Evolutionary conservation across 2,888 invertebrate species (phyloP), one percentile per base, ranked within the genome.

Genomic region (Sceliomorpha sp.): DNA sequence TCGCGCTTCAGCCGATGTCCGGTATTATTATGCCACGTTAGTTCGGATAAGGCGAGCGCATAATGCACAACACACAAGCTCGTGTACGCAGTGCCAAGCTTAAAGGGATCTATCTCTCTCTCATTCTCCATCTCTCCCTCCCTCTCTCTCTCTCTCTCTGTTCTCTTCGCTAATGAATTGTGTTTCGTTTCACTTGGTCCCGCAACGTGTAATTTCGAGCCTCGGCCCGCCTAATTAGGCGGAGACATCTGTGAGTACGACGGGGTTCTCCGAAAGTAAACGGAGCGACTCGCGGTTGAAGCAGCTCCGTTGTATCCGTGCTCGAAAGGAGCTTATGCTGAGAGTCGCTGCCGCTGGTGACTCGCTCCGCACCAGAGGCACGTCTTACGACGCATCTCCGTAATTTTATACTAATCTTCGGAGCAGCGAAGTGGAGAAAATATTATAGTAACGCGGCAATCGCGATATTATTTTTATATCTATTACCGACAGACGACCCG

Each of bases 341-440:
- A 70, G 75, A 75, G 56, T 50, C 75, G 50, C 56, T 72, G 74
- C 63, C 42, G 62, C 67, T 50, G 55, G 47, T 58, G 72, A 70
- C n/a, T n/a, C 51, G 64, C 48, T 51, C 51, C 64, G 59, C 70
- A 67, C 67, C 58, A 32, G 53, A 73, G 70, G 81, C 81, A 83
- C 82, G 83, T 83, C 73, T 60, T 66, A 20, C 75, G 31, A 58
- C 62, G 70, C 70, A 64, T 74, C 81, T 79, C 79, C 81, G 83
- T 84, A 86, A 86, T 86, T 85, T 83, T 74, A 76, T 76, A 73
- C 84, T 85, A 85, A 86, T 86, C 82, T 78, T 75, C 71, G 60
- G n/a, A n/a, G 68, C 72, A 70, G 47, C 70, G 72, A 76, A 59
- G 67, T 66, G 68, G 74, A 78, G 78, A 82, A 78, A 81, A 80